Evolutionary conservation across 2,797 vertebrate species (phyloP).

Genomic region (Lerista edwardsae): DNA sequence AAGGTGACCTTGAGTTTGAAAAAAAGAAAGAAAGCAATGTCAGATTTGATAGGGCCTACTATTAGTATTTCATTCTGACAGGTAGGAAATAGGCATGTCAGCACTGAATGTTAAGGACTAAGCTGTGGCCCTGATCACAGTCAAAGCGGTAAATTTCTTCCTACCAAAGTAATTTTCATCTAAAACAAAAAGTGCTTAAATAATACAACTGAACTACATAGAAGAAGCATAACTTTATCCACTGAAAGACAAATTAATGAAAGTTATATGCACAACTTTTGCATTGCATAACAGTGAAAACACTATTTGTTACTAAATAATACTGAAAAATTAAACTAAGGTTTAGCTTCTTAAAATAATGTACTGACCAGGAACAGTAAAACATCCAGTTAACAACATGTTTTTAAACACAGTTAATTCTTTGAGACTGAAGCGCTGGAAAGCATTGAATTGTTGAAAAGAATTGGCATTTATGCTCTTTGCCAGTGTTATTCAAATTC

Average conservation of each 20-base stretch:
- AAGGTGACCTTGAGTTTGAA: slow-evolving; percentile 77
- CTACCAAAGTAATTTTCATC: slow-evolving; percentile 74
- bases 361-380: slow-evolving; percentile 7
- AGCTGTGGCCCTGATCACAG: slow-evolving; percentile 70
- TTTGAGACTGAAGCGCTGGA: not conserved
- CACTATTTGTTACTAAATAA: slow-evolving; percentile 34
- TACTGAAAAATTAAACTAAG: slow-evolving; percentile 17
- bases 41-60: slow-evolving; percentile 73
- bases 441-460: not conserved
- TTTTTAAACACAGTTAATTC: not conserved
- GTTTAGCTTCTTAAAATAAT: slow-evolving; percentile 31
- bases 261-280: slow-evolving; percentile 46
- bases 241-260: slow-evolving; percentile 57
- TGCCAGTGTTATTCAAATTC: no score
- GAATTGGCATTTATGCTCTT: not conserved
- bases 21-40: slow-evolving; percentile 74
- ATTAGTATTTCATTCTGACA: slow-evolving; percentile 87
- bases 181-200: slow-evolving; percentile 73
- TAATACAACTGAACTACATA: slow-evolving; percentile 60
- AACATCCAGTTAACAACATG: not conserved
- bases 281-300: slow-evolving; percentile 38
- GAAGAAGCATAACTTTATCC: slow-evolving; percentile 55
- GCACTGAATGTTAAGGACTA: slow-evolving; percentile 78
- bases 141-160: slow-evolving; percentile 71
- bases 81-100: slow-evolving; percentile 89